Evolutionary conservation across 2,797 vertebrate species (phyloP).

Genomic region (Channa striata): DNA sequence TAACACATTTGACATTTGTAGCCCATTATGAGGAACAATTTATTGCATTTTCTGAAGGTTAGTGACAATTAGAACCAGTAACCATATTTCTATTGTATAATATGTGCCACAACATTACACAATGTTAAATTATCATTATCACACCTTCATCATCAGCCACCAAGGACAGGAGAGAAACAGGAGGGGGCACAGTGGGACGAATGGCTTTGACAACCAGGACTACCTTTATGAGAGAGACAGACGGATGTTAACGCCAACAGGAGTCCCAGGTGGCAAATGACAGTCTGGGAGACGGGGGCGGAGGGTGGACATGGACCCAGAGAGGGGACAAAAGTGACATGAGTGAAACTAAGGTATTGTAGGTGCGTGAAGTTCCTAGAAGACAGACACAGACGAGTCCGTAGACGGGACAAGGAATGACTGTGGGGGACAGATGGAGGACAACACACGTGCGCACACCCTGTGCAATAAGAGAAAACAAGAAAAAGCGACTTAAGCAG

Average conservation of each 20-base stretch:
- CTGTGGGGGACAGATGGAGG: conserved; percentile 14
- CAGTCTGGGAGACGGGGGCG: conserved; percentile 6
- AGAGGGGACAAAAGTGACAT: conserved; percentile 4
- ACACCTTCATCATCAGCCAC: conserved; percentile 31
- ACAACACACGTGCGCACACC: neutral
- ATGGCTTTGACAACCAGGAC: conserved; percentile 40
- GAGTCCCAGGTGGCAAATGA: conserved; percentile 62
- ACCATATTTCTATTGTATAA: neutral
- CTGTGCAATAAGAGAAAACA: neutral
- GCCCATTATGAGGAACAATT: conserved; percentile 14
- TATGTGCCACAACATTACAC: neutral
- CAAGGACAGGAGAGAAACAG: conserved; percentile 49
- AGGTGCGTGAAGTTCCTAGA: conserved; percentile 26
- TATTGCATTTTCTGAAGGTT: conserved; percentile 6
- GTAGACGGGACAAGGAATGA: conserved; percentile 9
- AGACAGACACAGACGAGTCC: neutral
- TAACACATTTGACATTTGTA: conserved; percentile 34
- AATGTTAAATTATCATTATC: neutral
- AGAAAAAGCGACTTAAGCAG: conserved; percentile 28
- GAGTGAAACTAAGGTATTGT: conserved; percentile 9
- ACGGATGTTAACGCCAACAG: conserved; percentile 63
- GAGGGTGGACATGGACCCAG: neutral
- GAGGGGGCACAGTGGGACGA: conserved; percentile 38
- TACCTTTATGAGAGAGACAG: conserved; percentile 43
- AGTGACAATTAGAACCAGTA: conserved; percentile 10